A percentile compares a stretch with the other conserved stretches of the same genome.
Conservation (phyloP, 1,140 invertebrate species). For the Lanistes nyassanus region DNA sequence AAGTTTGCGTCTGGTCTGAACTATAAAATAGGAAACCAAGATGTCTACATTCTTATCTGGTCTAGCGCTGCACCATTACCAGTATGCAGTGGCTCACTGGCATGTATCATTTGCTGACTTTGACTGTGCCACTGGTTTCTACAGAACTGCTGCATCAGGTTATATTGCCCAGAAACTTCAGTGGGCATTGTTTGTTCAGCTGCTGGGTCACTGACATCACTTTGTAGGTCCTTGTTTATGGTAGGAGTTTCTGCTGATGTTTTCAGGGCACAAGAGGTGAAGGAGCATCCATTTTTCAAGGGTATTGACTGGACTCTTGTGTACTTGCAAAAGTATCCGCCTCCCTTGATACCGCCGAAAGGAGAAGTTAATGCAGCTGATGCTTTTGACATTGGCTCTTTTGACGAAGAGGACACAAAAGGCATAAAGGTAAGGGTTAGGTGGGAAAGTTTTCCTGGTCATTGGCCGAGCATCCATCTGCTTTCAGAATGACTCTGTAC, state of each 20-base stretch:
- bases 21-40: no score
- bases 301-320: slow-evolving; percentile 99
- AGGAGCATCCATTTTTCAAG: slow-evolving; percentile 96
- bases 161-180: not conserved
- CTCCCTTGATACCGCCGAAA: slow-evolving; percentile 95
- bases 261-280: slow-evolving; percentile 91
- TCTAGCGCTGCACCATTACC: no score
- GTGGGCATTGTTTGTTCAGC: not conserved
- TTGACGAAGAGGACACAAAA: slow-evolving; percentile 99
- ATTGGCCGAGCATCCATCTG: no score
- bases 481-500: no score
- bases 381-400: slow-evolving; percentile 99
- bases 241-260: not conserved
- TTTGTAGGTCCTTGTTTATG: no score
- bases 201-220: not conserved
- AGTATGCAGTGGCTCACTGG: no score
- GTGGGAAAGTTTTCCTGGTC: not conserved
- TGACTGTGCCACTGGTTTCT: no score
- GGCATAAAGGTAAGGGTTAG: slow-evolving; percentile 89
- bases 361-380: slow-evolving; percentile 99
- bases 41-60: no score
- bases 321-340: slow-evolving; percentile 97
- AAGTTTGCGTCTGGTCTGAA: no score
- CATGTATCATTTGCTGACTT: no score
- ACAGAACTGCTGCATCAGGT: not conserved